Evolutionary conservation across 2,113 vertebrate species (phyloP), one percentile per base, ranked within the genome.

Genomic region (Callaeas wilsoni): DNA sequence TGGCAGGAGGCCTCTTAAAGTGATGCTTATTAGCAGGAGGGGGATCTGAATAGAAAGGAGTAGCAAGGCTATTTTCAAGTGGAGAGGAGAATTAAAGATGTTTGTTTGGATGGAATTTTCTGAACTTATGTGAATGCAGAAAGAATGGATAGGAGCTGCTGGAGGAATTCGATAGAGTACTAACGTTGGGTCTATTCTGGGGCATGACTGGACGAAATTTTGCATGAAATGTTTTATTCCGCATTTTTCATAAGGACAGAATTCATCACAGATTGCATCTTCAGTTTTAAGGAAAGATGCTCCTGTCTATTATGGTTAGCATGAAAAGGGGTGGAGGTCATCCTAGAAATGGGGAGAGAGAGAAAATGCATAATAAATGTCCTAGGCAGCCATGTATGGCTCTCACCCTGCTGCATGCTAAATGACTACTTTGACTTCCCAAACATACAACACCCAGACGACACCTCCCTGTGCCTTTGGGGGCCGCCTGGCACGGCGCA

Each of bases 381-480:
- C 14, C 11, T 23, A 37, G 32, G 30, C 3, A 29, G 25, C 3
- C 17, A 25, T 25, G 4, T 33, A n/a, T 37, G 26, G 19, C 9
- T 57, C 29, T 70, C 16, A 11, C 2, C 1, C 3, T 22, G 35
- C 19, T 52, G 4, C 11, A 22, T 60, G 18, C 4, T 35, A 29
- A 44, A 12, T 16, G 5, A 29, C 9, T 20, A 8, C 21, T 23
- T 0, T 8, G 39, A 23, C 3, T 19, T 57, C 15, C 27, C 0
- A 3, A 33, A 8, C 0, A 0, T 20, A 12, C 5, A 53, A 3
- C 9, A 55, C 15, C 5, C 14, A 39, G 18, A 46, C 0, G 0
- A 27, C 14, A 56, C 5, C 10, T 56, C 23, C 29, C 12, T 41
- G 18, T 22, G 29, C 35, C 30, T 30, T 21, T 49, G 18, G 11